These are phyloP conservation scores for Galerucella calmariensis DNA, from an alignment of 2,888 invertebrate species.

Conservation along the genomic window DNA sequence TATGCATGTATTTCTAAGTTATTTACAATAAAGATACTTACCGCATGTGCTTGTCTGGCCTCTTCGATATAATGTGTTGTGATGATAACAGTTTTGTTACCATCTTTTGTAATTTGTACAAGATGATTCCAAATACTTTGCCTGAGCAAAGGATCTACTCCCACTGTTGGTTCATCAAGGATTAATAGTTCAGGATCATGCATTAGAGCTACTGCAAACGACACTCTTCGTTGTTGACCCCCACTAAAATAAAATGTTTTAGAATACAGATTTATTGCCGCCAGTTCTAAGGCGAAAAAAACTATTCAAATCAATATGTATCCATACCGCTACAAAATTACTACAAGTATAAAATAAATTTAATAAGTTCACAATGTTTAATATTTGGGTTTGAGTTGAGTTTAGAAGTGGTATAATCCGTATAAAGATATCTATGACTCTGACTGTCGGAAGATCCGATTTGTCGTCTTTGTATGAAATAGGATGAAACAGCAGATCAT, in stretches of 20 bases:
- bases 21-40: conserved; percentile 65
- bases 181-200: conserved; percentile 91
- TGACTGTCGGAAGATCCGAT: no score
- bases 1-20: no score
- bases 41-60: conserved; percentile 83
- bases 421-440: no score
- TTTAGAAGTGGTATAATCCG: no score
- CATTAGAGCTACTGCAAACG: conserved; percentile 87
- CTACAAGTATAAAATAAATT: no score
- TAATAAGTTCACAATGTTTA: no score
- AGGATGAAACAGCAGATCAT: no score
- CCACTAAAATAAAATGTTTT: conserved; percentile 71
- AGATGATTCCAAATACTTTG: conserved; percentile 89
- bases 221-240: conserved; percentile 89
- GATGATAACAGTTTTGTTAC: conserved; percentile 83
- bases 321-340: no score
- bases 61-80: conserved; percentile 91
- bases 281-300: not conserved
- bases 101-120: conserved; percentile 80
- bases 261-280: not conserved
- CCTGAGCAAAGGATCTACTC: conserved; percentile 88
- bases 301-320: no score
- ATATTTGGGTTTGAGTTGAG: no score
- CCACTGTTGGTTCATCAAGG: conserved; percentile 93
- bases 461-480: no score